Conservation (phyloP, 2,888 invertebrate species). For the Zelleria hepariella region DNA sequence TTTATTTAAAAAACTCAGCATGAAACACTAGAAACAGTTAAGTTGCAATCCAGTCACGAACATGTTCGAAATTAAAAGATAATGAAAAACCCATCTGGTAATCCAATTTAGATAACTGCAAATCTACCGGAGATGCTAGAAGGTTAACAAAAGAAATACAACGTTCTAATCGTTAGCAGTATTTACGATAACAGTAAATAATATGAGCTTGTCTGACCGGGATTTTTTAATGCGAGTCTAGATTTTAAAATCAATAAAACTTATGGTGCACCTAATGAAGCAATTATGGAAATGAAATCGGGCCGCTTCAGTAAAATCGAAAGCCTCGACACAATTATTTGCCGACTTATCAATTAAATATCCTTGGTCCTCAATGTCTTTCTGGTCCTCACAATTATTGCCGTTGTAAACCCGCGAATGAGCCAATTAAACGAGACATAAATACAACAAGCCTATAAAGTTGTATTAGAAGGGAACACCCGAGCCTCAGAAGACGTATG, state of each 20-base stretch:
- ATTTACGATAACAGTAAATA: constrained; percentile 41
- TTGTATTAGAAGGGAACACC: background rate
- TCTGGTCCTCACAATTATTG: background rate
- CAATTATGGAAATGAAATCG: background rate
- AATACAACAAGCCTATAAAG: constrained; percentile 14
- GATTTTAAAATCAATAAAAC: background rate
- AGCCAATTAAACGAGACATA: constrained; percentile 25
- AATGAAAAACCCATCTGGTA: constrained; percentile 25
- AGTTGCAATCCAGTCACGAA: constrained; percentile 26
- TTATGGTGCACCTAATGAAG: background rate
- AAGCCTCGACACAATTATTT: background rate
- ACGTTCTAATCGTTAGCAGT: constrained; percentile 23
- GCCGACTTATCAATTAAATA: background rate
- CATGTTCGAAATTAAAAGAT: constrained; percentile 22
- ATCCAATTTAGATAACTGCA: constrained; percentile 40
- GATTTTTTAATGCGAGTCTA: background rate
- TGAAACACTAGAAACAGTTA: constrained; percentile 26
- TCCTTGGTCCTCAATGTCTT: background rate
- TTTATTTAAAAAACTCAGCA: constrained; percentile 20
- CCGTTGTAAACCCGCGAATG: background rate
- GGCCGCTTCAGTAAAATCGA: background rate
- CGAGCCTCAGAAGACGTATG: background rate
- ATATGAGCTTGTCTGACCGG: background rate
- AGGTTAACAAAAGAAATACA: constrained; percentile 27
- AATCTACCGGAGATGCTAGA: constrained; percentile 27